phyloP scores from a whole-genome alignment of 2,888 invertebrate genomes.

The Andrena minutula region DNA sequence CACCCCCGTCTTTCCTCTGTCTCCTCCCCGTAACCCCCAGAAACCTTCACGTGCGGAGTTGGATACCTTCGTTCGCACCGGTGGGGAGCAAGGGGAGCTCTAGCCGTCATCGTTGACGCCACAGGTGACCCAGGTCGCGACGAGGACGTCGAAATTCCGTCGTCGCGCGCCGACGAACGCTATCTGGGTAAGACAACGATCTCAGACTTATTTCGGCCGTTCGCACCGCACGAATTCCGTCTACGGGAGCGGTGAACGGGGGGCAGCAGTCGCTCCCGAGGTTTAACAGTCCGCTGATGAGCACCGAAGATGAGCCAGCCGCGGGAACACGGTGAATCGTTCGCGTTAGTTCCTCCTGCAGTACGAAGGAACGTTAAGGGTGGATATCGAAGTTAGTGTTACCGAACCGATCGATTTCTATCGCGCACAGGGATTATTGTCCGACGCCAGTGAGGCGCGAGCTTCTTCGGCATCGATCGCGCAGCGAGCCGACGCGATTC shows the following conservation, averaged over 20 bases:
- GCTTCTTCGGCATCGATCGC: slow-evolving; percentile 31
- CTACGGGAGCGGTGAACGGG: too few species aligned
- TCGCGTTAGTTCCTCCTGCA: neutral
- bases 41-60: neutral
- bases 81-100: neutral
- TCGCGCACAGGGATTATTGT: slow-evolving; percentile 14
- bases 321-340: too few species aligned
- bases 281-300: too few species aligned
- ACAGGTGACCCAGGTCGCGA: slow-evolving; percentile 30
- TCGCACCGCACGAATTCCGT: too few species aligned
- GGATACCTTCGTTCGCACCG: neutral
- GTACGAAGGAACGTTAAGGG: neutral
- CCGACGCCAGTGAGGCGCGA: neutral
- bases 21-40: neutral
- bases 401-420: slow-evolving; percentile 4
- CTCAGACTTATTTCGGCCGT: neutral
- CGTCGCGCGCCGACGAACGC: neutral
- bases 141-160: slow-evolving; percentile 50
- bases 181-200: slow-evolving; percentile 28
- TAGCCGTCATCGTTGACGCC: slow-evolving; percentile 31
- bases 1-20: neutral
- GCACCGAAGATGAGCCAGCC: too few species aligned
- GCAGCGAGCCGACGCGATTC: slow-evolving; percentile 23
- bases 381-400: neutral
- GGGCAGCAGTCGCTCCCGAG: too few species aligned